Percentiles rank a stretch among this genome's conserved stretches.
phyloP scores from a whole-genome alignment of 2,888 invertebrate species.

The Pilophorus perplexus region DNA sequence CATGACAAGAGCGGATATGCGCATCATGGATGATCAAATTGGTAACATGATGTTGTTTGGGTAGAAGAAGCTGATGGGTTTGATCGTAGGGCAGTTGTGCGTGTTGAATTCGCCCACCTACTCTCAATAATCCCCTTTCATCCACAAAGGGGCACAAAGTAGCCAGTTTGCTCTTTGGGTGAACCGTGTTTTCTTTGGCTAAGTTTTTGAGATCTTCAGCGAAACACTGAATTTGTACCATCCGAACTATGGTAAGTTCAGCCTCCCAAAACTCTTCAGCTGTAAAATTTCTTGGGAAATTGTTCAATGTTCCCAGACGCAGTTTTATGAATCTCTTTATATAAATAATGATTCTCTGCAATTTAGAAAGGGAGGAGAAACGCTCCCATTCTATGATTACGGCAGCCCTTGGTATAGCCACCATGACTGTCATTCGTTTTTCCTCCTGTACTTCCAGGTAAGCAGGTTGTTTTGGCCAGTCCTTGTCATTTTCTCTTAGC shows the following conservation, averaged over 20 bases:
- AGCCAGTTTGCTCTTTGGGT: not conserved
- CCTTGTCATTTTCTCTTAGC: slow-evolving; percentile 17
- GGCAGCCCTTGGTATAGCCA: no score
- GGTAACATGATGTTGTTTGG: slow-evolving; percentile 1
- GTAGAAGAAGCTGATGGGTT: not conserved
- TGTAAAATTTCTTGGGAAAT: not conserved
- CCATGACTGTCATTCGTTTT: no score
- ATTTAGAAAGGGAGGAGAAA: not conserved
- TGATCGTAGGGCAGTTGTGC: not conserved
- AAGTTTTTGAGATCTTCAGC: no score
- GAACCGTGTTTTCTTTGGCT: not conserved
- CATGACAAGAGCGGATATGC: not conserved
- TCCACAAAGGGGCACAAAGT: slow-evolving; percentile 14
- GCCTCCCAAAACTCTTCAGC: no score
- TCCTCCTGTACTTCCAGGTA: slow-evolving; percentile 2
- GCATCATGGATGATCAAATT: not conserved
- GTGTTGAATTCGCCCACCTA: slow-evolving; percentile 19
- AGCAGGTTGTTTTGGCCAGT: slow-evolving; percentile 2
- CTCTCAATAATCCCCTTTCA: slow-evolving; percentile 2
- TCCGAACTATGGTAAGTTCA: no score
- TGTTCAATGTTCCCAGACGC: not conserved
- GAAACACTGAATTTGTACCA: no score
- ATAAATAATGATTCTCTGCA: not conserved
- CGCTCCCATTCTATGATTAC: slow-evolving; percentile 19
- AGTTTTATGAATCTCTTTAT: not conserved